Base-by-base conservation (phyloP, 2,888 invertebrate genomes). In the Taphrorychus bicolor region DNA sequence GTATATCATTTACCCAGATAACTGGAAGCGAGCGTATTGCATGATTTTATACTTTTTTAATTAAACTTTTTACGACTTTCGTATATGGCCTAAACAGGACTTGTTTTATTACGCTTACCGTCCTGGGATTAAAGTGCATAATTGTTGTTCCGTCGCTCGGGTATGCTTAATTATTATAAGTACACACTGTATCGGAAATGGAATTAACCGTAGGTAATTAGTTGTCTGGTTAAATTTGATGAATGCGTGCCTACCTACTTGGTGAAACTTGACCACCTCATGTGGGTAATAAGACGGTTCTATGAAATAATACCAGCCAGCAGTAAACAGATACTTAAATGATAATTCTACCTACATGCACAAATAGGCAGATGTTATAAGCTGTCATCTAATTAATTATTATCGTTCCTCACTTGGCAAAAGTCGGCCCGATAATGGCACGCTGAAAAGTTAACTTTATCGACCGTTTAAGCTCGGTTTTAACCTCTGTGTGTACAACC, bases 401-500 rank as follows among this genome's bases (percentile, higher is more conserved):
- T n/a, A n/a, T n/a, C n/a, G n/a, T n/a, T n/a, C 32, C 32, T 21
- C 14, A 23, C 49, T 57, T 48, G 11, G 32, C 11, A 32, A 32
- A 32, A 32, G 32, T 32, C 32, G 42, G 66, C 72, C 76, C 74
- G 76, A 75, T 74, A 76, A 76, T 75, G 42, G 66, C 72, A 76
- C 74, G 76, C 75, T 74, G 76, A 76, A 75, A 74, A 74, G 72
- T 71, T 71, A 72, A 76, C 74, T 76, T 77, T 76, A 76, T 76
- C 73, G 72, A 56, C 70, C 73, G 73, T 76, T 76, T 77, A 75
- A 77, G 75, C 75, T 76, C n/a, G 21, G 17, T 32, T 52, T 18
- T n/a, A 32, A 32, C n/a, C n/a, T n/a, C n/a, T n/a, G n/a, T n/a
- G n/a, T n/a, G n/a, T n/a, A n/a, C n/a, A n/a, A n/a, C n/a, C n/a